These are phyloP conservation scores for Xestobium rufovillosum DNA, from an alignment of 2,888 invertebrate genomes.

Conservation along the genomic window DNA sequence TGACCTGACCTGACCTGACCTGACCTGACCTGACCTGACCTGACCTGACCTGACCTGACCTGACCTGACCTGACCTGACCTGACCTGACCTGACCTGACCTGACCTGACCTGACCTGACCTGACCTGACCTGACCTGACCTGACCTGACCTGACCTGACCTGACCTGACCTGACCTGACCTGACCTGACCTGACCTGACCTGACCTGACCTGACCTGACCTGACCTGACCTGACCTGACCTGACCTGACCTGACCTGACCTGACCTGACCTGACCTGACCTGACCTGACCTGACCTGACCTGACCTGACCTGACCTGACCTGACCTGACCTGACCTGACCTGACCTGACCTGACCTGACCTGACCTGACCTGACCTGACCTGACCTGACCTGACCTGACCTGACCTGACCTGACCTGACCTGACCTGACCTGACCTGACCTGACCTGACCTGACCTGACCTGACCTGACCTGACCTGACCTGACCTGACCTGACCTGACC, in stretches of 20 bases:
- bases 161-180: slow-evolving; percentile 8
- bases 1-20: slow-evolving; percentile 18
- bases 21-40: slow-evolving; percentile 17
- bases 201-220: slow-evolving; percentile 8
- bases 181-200: slow-evolving; percentile 8
- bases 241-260: slow-evolving; percentile 8
- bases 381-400: slow-evolving; percentile 8
- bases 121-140: slow-evolving; percentile 8
- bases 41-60: slow-evolving; percentile 22
- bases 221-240: slow-evolving; percentile 8
- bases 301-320: slow-evolving; percentile 8
- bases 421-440: slow-evolving; percentile 8
- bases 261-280: slow-evolving; percentile 8
- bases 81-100: slow-evolving; percentile 21
- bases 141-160: slow-evolving; percentile 8
- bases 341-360: slow-evolving; percentile 8
- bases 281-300: slow-evolving; percentile 8
- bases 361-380: slow-evolving; percentile 8
- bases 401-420: slow-evolving; percentile 8
- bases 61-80: slow-evolving; percentile 21
- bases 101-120: slow-evolving; percentile 15
- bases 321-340: slow-evolving; percentile 8
- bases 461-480: slow-evolving; percentile 8
- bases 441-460: slow-evolving; percentile 8
- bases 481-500: slow-evolving; percentile 8